Evolutionary conservation across 2,888 invertebrate species (phyloP).

Genomic region (Artemia sinica): DNA sequence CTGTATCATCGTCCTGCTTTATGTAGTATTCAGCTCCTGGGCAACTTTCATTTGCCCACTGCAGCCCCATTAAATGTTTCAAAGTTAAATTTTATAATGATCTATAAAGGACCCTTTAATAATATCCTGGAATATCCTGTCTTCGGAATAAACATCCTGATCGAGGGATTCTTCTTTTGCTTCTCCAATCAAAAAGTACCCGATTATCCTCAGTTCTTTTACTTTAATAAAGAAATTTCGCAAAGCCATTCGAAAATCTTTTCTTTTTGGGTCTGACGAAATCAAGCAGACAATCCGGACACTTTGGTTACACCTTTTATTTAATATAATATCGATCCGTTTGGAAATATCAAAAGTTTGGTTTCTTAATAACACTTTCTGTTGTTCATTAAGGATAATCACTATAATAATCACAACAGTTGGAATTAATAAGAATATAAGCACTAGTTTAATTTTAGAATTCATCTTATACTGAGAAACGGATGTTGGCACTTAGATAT

Average conservation of each 20-base stretch:
- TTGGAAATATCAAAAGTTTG: not conserved
- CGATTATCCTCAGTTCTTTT: slow-evolving; percentile 39
- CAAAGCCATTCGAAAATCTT: slow-evolving; percentile 48
- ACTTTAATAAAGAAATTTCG: slow-evolving; percentile 47
- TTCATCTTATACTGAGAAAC: no score
- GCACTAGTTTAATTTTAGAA: not conserved
- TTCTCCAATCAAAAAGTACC: slow-evolving; percentile 51
- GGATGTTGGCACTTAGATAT: no score
- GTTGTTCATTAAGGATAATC: not conserved
- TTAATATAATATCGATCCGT: not conserved
- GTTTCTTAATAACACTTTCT: no score
- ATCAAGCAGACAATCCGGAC: slow-evolving; percentile 36
- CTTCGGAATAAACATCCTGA: slow-evolving; percentile 42
- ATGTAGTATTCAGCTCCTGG: slow-evolving; percentile 43
- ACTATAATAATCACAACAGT: slow-evolving; percentile 6
- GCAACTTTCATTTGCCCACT: slow-evolving; percentile 51
- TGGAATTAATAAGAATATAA: not conserved
- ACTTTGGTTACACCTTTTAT: not conserved
- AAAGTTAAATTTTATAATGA: slow-evolving; percentile 62
- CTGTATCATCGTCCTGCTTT: slow-evolving; percentile 66
- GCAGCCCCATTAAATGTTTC: slow-evolving; percentile 62
- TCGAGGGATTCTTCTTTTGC: slow-evolving; percentile 36
- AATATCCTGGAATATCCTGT: slow-evolving; percentile 45
- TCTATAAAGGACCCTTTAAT: slow-evolving; percentile 58
- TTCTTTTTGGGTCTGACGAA: slow-evolving; percentile 57